These are phyloP conservation scores for Drosophila azteca DNA, from an alignment of 1,140 invertebrate genomes.

Conservation along the genomic window DNA sequence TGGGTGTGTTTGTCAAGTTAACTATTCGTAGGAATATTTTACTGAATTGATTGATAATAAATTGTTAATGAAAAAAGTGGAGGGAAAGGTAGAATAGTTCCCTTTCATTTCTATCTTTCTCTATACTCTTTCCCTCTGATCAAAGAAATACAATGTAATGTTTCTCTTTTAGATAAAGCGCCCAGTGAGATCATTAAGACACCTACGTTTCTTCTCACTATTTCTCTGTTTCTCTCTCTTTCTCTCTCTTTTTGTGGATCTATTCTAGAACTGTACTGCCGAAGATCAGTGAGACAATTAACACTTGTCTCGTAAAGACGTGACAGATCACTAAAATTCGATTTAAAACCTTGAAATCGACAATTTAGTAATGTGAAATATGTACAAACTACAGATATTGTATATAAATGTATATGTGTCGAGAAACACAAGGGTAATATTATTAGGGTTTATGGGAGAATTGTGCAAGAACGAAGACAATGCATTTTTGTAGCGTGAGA, in stretches of 20 bases:
- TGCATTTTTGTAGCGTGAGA: too few species aligned
- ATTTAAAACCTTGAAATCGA: constrained; percentile 33
- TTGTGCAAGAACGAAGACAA: not conserved
- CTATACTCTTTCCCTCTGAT: too few species aligned
- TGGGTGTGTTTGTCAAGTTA: too few species aligned
- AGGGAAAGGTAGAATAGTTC: too few species aligned
- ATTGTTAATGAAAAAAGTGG: too few species aligned
- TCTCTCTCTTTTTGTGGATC: constrained; percentile 5
- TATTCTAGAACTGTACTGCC: constrained; percentile 4
- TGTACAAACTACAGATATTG: not conserved
- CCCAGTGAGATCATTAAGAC: not conserved
- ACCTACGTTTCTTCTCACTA: constrained; percentile 6
- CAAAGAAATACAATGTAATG: too few species aligned
- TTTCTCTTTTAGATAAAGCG: too few species aligned
- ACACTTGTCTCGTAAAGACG: constrained; percentile 21
- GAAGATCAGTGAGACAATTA: constrained; percentile 10
- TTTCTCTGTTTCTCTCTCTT: not conserved
- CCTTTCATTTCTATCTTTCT: too few species aligned
- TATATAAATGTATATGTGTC: not conserved
- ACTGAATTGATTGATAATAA: too few species aligned
- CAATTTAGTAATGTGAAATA: constrained; percentile 8
- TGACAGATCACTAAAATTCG: constrained; percentile 31
- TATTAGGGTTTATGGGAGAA: not conserved
- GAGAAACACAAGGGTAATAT: constrained; percentile 24
- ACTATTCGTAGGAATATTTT: too few species aligned